Base-by-base conservation (phyloP, 2,888 invertebrate genomes). In the Toxonevra muliebris region DNA sequence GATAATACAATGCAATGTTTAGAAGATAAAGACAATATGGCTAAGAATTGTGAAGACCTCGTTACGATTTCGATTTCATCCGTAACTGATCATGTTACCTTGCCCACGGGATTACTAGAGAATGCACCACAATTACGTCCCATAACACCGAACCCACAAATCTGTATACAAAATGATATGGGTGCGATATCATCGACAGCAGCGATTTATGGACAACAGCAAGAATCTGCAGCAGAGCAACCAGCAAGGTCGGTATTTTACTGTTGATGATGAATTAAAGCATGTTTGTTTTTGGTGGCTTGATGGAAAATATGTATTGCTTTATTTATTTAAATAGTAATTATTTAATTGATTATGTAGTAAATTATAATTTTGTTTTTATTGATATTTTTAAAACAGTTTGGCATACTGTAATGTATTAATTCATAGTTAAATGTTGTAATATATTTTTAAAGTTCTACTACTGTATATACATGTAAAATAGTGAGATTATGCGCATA, bases 61-160 rank as follows among this genome's bases (percentile, higher is more conserved):
- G 74, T 78, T 2, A 81, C 84, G 0, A 82, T 86, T 69, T 85
- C 86, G n/a, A 85, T 86, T 58, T 77, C 83, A 11, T 82, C 84
- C 20, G 85, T 86, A 1, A 85, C 84, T 0, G 85, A 86, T 77
- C 80, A 84, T 75, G 80, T 86, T 7, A 77, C 77, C 4, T 69
- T 86, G 70, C 86, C 85, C 2, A 79, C 81, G 40, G 84, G 84
- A 1, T 74, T 86, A 67, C 69, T 85, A 19, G 85, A 85, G 68
- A 83, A 82, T 73, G 79, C 83, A 17, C 80, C 80, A 3, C 82
- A 82, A 0, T 42, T 80, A 45, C 83, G 81, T 19, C 77, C 83
- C 1, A 80, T 86, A 2, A 86, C 87, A 4, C 87, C 87, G 20
- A 89, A 90, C 4, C 92, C 92, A 0, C 90, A 90, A 79, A 85